Base-by-base conservation (phyloP, 2,113 vertebrate species). In the Hassar affinis region DNA sequence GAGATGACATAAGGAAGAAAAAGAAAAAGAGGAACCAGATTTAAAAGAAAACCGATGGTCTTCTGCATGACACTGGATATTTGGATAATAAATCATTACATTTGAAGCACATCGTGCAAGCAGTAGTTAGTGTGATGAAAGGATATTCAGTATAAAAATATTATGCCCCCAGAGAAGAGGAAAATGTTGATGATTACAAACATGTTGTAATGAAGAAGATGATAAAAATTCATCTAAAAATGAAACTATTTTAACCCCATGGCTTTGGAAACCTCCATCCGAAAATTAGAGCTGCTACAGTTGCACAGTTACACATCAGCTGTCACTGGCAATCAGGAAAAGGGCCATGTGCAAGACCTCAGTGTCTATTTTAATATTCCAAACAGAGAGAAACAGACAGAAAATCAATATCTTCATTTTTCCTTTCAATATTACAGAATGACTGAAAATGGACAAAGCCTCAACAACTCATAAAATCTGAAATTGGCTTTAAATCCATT, bases 331-430 rank as follows among this genome's bases (percentile, higher is more conserved):
- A 87, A 68, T 62, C 30, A 38, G 83, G 57, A 84, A 68, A 51
- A 85, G 52, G 42, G 74, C 38, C 33, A 45, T n/a, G n/a, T 91
- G 88, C 78, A 85, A 90, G 89, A 88, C 81, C 85, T 91, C 88
- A 86, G 85, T 83, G 88, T 92, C 90, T 86, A 90, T 92, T 91
- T 92, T 90, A 91, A 93, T 91, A 92, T 91, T 90, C 91, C 87
- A 87, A 81, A 88, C 87, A 86, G 90, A 89, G 88, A 91, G 88
- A 88, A 91, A 88, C 89, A 88, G 91, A 92, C 92, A 90, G 89
- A 90, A 93, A 92, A 93, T 93, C 93, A 85, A 93, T 93, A 68
- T 2, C 85, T 89, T 91, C 88, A 91, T 92, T 91, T 93, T 89
- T 89, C 85, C 68, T 88, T 86, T 88, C 85, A 87, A 91, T 92